Conservation (phyloP, 2,797 vertebrate genomes). For the Sarcoramphus papa region DNA sequence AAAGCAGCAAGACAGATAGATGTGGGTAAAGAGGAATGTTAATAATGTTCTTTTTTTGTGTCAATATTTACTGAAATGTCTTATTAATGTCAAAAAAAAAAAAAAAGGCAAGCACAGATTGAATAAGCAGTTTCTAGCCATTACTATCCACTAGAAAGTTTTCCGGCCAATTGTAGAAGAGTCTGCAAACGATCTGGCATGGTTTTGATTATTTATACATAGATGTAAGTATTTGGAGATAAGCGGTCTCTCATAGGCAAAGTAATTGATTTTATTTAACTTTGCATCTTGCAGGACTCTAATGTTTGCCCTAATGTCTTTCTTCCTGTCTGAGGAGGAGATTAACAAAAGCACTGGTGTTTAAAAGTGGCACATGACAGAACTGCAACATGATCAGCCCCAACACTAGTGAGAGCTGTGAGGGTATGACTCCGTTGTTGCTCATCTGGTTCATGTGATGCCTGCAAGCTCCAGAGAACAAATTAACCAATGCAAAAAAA, state of each 20-base stretch:
- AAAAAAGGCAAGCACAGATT: neutral
- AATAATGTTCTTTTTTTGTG: neutral
- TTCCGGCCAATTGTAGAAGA: neutral
- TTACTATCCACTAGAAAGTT: neutral
- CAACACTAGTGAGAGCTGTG: neutral
- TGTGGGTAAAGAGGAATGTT: neutral
- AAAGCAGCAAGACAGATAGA: neutral
- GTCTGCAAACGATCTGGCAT: neutral
- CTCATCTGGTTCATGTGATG: neutral
- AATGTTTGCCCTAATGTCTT: slow-evolving; percentile 26
- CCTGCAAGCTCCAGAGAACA: neutral
- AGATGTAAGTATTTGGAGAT: neutral
- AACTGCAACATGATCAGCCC: neutral
- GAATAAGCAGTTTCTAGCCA: neutral
- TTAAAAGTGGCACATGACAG: neutral
- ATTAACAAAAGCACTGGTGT: neutral
- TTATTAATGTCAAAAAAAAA: neutral
- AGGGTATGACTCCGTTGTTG: neutral
- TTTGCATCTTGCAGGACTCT: neutral
- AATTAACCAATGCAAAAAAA: neutral
- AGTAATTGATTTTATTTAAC: neutral
- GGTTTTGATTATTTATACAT: neutral
- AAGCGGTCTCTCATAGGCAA: neutral
- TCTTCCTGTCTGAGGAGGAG: slow-evolving; percentile 29
- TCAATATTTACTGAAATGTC: slow-evolving; percentile 27